phyloP scores from a whole-genome alignment of 2,797 vertebrate species.

The Micropoecilia bifurca region DNA sequence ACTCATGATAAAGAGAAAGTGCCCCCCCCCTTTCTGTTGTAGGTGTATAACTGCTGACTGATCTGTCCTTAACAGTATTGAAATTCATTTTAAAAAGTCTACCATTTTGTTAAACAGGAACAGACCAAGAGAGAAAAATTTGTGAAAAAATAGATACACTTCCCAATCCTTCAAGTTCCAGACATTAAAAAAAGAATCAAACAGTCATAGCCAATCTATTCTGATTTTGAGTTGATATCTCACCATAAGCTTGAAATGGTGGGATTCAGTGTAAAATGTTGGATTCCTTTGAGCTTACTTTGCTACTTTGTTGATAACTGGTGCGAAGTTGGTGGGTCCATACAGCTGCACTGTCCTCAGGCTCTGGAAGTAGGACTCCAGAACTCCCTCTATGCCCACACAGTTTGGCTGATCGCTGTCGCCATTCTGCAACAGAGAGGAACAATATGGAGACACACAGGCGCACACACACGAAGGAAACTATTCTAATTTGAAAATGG shows the following conservation, averaged over 20 bases:
- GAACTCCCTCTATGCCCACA: slow-evolving; percentile 92
- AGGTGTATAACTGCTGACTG: neutral
- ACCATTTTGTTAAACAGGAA: slow-evolving; percentile 16
- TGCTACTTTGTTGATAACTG: slow-evolving; percentile 96
- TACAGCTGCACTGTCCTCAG: slow-evolving; percentile 95
- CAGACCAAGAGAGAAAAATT: neutral
- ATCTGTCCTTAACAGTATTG: neutral
- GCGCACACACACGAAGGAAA: neutral
- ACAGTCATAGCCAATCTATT: slow-evolving; percentile 29
- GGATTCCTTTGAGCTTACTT: slow-evolving; percentile 80
- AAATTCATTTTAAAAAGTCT: neutral
- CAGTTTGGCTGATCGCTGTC: slow-evolving; percentile 92
- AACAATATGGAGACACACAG: neutral
- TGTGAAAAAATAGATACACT: neutral
- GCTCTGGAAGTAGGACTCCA: slow-evolving; percentile 95
- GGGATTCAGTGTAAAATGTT: neutral
- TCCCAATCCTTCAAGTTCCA: slow-evolving; percentile 2
- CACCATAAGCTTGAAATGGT: neutral
- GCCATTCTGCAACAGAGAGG: slow-evolving; percentile 80
- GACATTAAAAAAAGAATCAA: slow-evolving; percentile 25
- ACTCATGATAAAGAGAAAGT: neutral
- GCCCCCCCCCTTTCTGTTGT: neutral
- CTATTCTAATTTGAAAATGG: too few species aligned
- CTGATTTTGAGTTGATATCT: slow-evolving; percentile 5
- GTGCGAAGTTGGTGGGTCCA: slow-evolving; percentile 95